Base-by-base conservation (phyloP, 2,113 vertebrate species). In the Microtus oregoni region DNA sequence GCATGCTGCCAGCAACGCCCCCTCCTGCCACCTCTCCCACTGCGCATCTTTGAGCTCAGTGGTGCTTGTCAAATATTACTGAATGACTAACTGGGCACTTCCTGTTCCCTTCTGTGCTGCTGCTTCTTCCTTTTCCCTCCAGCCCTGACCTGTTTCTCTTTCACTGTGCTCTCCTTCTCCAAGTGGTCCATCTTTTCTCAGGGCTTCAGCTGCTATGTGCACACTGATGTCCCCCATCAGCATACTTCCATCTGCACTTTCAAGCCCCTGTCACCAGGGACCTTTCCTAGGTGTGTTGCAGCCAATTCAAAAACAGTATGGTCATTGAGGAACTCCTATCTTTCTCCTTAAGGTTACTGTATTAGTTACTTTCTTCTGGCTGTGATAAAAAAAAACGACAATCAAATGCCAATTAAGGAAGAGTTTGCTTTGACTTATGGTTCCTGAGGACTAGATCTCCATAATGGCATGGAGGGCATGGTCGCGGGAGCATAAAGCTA, bases 261-360 rank as follows among this genome's bases (percentile, higher is more conserved):
- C 61, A 94, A 86, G n/a, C 3, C 28, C 15, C 20, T 79, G 50
- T 88, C 85, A 89, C 50, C 35, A 78, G 67, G 28, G 67, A 19
- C 12, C 41, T 82, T 14, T 55, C 63, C 50, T 76, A 30, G 4
- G 9, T 76, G 9, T 41, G 7, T n/a, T 52, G 3, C 50, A 96
- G 19, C 20, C 24, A 94, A 90, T 92, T 92, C 28, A 92, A 96
- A 7, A 32, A 81, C 41, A 85, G 35, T 38, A 47, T 26, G 61
- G 73, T 30, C 85, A 96, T 88, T 77, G 72, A 0, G 10, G 73
- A 96, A 73, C 68, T 92, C 67, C n/a, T 90, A 50, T 28, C 20
- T 47, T 85, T 88, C 55, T 79, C 22, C 15, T 89, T 63, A 85
- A 91, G 35, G 47, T 70, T 52, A 19, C 41, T 86, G 19, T 35